A percentile compares a stretch with the other conserved stretches of the same genome.
These are phyloP conservation scores for Octodon degus DNA, from an alignment of 2,113 vertebrate genomes.

Conservation along the genomic window DNA sequence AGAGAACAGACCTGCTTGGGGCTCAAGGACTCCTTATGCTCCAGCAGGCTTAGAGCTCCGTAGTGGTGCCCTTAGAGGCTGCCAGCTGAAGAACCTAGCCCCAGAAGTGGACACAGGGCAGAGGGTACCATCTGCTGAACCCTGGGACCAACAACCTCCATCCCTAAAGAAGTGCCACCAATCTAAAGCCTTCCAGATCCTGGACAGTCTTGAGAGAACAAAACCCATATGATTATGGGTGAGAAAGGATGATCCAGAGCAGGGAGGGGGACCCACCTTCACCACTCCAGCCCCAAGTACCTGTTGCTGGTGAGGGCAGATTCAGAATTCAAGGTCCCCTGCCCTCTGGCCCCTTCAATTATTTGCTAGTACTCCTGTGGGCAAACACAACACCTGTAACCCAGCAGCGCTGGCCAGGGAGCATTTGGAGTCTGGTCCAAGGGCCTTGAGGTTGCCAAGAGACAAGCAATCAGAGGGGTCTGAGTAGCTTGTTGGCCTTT, in stretches of 20 bases:
- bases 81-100: neutral
- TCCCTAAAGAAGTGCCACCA: neutral
- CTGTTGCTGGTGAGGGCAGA: accelerated
- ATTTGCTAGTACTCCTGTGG: neutral
- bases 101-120: conserved; percentile 2
- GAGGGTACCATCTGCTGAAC: conserved; percentile 55
- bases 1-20: neutral
- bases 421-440: too few species aligned
- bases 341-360: accelerated
- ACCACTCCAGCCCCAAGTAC: neutral
- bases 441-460: neutral
- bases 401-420: accelerated
- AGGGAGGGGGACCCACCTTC: neutral
- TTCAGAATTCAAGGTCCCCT: neutral
- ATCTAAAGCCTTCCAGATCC: neutral
- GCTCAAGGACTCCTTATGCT: neutral
- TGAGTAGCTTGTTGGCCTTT: accelerated
- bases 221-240: neutral
- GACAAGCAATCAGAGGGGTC: neutral
- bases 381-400: neutral
- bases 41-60: neutral
- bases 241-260: neutral
- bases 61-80: accelerated
- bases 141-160: neutral
- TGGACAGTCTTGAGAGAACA: neutral